These are phyloP conservation scores for Plectropomus leopardus DNA, from an alignment of 2,113 vertebrate species.

Conservation along the genomic window DNA sequence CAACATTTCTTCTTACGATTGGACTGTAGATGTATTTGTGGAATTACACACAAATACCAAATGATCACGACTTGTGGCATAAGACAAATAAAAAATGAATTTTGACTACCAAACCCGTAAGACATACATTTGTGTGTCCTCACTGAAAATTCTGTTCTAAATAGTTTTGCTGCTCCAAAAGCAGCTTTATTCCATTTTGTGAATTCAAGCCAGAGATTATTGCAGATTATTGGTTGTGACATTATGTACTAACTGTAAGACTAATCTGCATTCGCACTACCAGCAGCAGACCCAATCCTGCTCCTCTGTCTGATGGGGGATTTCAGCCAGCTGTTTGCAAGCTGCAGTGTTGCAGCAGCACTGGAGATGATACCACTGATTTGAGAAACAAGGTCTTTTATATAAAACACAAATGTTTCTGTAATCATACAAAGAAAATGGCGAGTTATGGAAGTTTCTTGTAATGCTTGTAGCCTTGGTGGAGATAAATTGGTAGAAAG, in stretches of 20 bases:
- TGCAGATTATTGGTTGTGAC: conserved; percentile 63
- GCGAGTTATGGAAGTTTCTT: too few species aligned
- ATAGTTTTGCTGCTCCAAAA: conserved; percentile 45
- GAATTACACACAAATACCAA: background rate
- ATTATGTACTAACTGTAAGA: conserved; percentile 44
- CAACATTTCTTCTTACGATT: too few species aligned
- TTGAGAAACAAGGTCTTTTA: background rate
- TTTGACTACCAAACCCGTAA: background rate
- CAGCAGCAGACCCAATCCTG: conserved; percentile 35
- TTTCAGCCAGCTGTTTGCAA: conserved; percentile 50
- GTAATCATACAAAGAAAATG: background rate
- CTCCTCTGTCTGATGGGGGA: conserved; percentile 43
- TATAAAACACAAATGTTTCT: background rate
- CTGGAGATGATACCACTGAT: background rate
- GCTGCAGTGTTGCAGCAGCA: conserved; percentile 19
- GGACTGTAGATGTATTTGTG: background rate
- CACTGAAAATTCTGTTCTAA: conserved; percentile 16
- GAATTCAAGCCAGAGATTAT: conserved; percentile 65
- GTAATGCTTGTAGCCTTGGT: background rate
- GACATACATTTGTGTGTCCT: background rate
- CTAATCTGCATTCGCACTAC: conserved; percentile 68
- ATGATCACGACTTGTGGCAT: background rate
- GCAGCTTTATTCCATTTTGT: conserved; percentile 51
- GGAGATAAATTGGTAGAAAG: background rate
- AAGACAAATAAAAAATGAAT: background rate